Conservation (phyloP, 1,140 invertebrate genomes). For the Atopsyche davidsoni region DNA sequence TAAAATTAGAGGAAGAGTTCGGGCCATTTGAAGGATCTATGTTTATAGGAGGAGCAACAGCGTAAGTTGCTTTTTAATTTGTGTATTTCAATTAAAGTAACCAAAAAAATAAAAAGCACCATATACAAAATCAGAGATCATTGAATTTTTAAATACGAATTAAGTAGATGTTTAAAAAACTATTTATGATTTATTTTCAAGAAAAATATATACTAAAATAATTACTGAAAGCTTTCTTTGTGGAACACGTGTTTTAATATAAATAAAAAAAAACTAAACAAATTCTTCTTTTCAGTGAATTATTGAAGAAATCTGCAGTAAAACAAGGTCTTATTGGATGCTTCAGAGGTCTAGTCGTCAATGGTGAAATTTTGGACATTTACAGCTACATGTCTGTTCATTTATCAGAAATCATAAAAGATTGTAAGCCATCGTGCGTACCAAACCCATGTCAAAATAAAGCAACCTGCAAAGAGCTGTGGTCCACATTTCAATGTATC, state of each 20-base stretch:
- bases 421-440: constrained; percentile 89
- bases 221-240: too few relatives aligned
- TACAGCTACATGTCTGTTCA: constrained; percentile 91
- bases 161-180: background rate
- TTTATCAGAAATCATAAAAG: constrained; percentile 82
- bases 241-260: too few relatives aligned
- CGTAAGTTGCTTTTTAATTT: constrained; percentile 51
- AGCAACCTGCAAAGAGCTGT: constrained; percentile 83
- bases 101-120: too few relatives aligned
- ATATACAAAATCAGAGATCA: too few relatives aligned
- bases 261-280: too few relatives aligned
- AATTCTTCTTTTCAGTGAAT: constrained; percentile 62
- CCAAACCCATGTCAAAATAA: constrained; percentile 90
- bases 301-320: constrained; percentile 71
- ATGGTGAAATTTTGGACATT: constrained; percentile 84
- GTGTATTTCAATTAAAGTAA: constrained; percentile 5
- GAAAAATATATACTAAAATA: constrained; percentile 5
- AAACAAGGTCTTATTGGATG: constrained; percentile 87
- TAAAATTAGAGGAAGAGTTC: constrained; percentile 79
- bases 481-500: constrained; percentile 87
- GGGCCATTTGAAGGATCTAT: constrained; percentile 88
- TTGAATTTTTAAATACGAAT: too few relatives aligned
- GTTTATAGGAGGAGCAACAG: constrained; percentile 86
- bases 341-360: constrained; percentile 85
- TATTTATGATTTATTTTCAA: background rate